These are phyloP conservation scores for Melanostigma gelatinosum DNA, from an alignment of 2,113 vertebrate genomes.

Conservation along the genomic window DNA sequence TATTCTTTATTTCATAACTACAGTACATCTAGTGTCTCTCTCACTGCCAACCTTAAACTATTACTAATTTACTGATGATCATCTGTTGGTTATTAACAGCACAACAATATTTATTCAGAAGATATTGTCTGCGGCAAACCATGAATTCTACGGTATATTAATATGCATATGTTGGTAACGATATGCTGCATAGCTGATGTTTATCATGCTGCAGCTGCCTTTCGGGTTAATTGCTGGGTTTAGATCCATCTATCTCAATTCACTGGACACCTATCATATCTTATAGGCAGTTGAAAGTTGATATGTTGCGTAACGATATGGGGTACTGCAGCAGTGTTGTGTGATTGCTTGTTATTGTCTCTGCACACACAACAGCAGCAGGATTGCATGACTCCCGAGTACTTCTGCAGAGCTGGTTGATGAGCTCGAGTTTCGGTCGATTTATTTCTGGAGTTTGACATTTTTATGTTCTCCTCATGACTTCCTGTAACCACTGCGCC, in stretches of 20 bases:
- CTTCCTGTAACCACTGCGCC: neutral
- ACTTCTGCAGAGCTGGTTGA: neutral
- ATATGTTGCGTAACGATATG: neutral
- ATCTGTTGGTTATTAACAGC: neutral
- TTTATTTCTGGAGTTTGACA: neutral
- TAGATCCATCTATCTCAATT: neutral
- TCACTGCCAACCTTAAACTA: neutral
- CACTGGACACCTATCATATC: neutral
- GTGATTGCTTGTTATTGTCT: constrained; percentile 27
- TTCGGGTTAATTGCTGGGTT: neutral
- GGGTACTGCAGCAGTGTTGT: constrained; percentile 53
- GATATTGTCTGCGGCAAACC: neutral
- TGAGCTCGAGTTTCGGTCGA: neutral
- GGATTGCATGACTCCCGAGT: neutral
- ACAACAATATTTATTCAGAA: neutral
- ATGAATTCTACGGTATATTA: neutral
- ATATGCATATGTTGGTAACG: neutral
- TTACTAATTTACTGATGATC: neutral
- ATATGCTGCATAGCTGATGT: neutral
- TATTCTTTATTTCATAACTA: neutral
- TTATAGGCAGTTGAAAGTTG: neutral
- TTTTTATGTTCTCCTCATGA: constrained; percentile 2
- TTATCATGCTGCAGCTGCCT: neutral
- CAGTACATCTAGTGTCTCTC: neutral
- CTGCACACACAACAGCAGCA: constrained; percentile 21